Evolutionary conservation across 2,797 vertebrate genomes (phyloP).

Genomic region (Paedocypris micromegethes): DNA sequence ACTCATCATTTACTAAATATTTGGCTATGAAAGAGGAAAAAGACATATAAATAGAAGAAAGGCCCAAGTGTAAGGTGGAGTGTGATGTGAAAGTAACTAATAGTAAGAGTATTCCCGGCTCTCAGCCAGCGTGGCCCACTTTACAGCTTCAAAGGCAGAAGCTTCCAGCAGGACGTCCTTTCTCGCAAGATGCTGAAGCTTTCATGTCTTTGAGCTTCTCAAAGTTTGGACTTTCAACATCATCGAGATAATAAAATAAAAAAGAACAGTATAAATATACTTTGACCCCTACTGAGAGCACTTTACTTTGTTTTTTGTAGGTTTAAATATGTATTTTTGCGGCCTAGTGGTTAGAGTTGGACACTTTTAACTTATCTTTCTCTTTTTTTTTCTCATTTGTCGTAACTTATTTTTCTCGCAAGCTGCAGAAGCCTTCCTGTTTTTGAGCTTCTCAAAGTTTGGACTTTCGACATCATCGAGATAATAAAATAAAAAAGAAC

Average conservation of each 20-base stretch:
- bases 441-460: slow-evolving; percentile 46
- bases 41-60: slow-evolving; percentile 53
- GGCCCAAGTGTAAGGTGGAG: slow-evolving; percentile 52
- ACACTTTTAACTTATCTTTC: too few species aligned
- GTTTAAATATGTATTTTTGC: too few species aligned
- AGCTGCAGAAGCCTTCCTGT: slow-evolving; percentile 47
- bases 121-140: slow-evolving; percentile 65
- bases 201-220: slow-evolving; percentile 50
- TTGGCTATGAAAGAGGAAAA: slow-evolving; percentile 58
- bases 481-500: not conserved
- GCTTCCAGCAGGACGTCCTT: slow-evolving; percentile 59
- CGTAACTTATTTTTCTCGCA: slow-evolving; percentile 20
- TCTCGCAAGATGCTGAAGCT: slow-evolving; percentile 40
- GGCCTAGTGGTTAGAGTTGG: too few species aligned
- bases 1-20: slow-evolving; percentile 46
- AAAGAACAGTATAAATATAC: not conserved
- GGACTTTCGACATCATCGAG: not conserved
- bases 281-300: slow-evolving; percentile 9
- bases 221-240: slow-evolving; percentile 20
- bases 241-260: not conserved
- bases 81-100: slow-evolving; percentile 55
- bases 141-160: slow-evolving; percentile 66
- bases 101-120: slow-evolving; percentile 62
- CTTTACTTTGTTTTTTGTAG: not conserved
- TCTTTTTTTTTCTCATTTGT: too few species aligned